Conservation (phyloP, 2,888 invertebrate genomes). For the Gisinianus flammeolus region DNA sequence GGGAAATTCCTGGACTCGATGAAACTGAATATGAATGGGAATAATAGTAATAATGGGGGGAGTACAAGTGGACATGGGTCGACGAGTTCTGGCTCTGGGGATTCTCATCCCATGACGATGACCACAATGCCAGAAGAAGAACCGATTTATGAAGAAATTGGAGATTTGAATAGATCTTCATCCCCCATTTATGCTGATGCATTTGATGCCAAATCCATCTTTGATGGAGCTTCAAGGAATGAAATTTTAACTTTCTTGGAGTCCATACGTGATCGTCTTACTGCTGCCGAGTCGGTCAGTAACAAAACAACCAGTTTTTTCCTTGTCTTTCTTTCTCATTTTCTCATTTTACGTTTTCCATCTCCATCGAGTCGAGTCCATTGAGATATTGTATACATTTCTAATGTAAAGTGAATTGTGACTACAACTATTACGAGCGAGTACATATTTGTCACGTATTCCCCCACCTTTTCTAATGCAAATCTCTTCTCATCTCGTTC, state of each 20-base stretch:
- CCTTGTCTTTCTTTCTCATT: no score
- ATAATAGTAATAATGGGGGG: neutral
- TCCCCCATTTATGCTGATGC: slow-evolving; percentile 58
- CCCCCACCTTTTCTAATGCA: no score
- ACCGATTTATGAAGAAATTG: slow-evolving; percentile 59
- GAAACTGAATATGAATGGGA: slow-evolving; percentile 44
- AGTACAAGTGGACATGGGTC: slow-evolving; percentile 58
- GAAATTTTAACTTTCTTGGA: slow-evolving; percentile 88
- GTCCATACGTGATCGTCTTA: slow-evolving; percentile 71
- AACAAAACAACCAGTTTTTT: no score
- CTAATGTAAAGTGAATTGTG: no score
- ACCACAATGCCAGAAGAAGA: slow-evolving; percentile 48
- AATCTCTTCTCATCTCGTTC: no score
- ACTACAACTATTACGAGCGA: no score
- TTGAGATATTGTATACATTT: no score
- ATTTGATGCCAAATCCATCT: slow-evolving; percentile 64
- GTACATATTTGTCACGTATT: no score
- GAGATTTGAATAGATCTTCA: slow-evolving; percentile 67
- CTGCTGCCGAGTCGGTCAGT: slow-evolving; percentile 56
- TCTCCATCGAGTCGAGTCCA: no score
- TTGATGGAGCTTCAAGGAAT: slow-evolving; percentile 84
- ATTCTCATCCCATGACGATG: slow-evolving; percentile 43
- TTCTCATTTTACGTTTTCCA: no score
- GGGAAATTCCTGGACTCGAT: slow-evolving; percentile 58
- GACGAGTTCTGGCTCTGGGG: slow-evolving; percentile 60